Evolutionary conservation across 2,888 invertebrate species (phyloP).

Genomic region (Acrocera orbiculus): DNA sequence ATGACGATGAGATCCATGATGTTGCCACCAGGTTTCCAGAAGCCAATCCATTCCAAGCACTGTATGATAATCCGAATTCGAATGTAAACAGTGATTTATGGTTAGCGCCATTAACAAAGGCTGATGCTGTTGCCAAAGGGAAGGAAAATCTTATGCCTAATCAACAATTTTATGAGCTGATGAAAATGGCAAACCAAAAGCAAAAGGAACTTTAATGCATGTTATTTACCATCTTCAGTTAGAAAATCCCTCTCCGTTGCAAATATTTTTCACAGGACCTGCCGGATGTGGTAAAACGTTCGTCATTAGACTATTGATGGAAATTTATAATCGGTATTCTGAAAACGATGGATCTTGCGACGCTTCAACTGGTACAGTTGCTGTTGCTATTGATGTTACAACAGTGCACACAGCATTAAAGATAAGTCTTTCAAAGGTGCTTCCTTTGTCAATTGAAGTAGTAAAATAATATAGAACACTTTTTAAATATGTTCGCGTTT

Average conservation of each 20-base stretch:
- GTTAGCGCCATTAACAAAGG: constrained; percentile 13
- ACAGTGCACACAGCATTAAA: constrained; percentile 22
- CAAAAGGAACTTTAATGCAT: constrained; percentile 12
- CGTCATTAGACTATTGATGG: neutral
- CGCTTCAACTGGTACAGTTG: constrained; percentile 26
- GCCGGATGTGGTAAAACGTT: no score
- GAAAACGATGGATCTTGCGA: constrained; percentile 9
- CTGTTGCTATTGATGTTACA: constrained; percentile 23
- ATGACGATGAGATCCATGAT: constrained; percentile 10
- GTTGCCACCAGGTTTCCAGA: constrained; percentile 9
- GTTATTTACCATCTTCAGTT: constrained; percentile 11
- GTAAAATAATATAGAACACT: constrained; percentile 11
- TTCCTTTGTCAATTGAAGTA: constrained; percentile 10
- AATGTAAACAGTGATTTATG: constrained; percentile 14
- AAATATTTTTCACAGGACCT: constrained; percentile 20
- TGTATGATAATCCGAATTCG: constrained; percentile 14
- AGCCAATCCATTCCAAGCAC: constrained; percentile 12
- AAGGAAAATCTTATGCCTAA: constrained; percentile 15
- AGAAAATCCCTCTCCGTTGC: constrained; percentile 9
- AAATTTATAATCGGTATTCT: constrained; percentile 20
- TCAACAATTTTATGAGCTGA: constrained; percentile 12
- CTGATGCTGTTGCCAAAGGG: constrained; percentile 15
- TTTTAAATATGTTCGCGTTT: constrained; percentile 14
- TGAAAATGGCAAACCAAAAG: constrained; percentile 14
- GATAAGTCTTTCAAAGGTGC: neutral